A percentile compares a stretch with the other conserved stretches of the same genome.
These are phyloP conservation scores for Notiomystis cincta DNA, from an alignment of 2,113 vertebrate genomes.

Conservation along the genomic window DNA sequence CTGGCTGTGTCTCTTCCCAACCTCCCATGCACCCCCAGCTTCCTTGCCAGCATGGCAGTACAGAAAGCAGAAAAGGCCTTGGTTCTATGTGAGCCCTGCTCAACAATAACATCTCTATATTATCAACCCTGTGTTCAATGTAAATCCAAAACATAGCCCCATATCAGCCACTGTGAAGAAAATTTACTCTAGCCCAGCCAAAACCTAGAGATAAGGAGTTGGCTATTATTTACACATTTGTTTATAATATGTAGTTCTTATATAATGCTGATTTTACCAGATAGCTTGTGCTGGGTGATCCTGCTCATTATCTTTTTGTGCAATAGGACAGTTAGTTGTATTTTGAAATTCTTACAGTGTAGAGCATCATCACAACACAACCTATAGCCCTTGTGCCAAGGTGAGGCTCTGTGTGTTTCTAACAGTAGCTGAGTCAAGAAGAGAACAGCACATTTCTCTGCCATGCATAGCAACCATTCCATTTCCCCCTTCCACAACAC, in stretches of 20 bases:
- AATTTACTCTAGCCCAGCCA: not conserved
- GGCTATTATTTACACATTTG: not conserved
- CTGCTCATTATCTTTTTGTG: accelerated
- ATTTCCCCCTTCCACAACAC: not conserved
- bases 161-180: not conserved
- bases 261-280: not conserved
- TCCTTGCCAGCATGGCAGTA: not conserved
- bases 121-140: not conserved
- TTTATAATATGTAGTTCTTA: not conserved
- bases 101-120: not conserved
- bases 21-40: not conserved
- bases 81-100: not conserved
- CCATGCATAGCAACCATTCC: not conserved
- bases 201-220: not conserved
- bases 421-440: not conserved
- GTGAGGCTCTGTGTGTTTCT: not conserved
- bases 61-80: not conserved
- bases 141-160: not conserved
- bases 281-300: not conserved
- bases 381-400: not conserved
- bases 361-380: not conserved
- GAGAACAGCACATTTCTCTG: not conserved
- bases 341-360: not conserved
- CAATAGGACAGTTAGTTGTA: not conserved
- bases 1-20: not conserved